Base-by-base conservation (phyloP, 2,888 invertebrate genomes). In the Drosophila tanythrix region DNA sequence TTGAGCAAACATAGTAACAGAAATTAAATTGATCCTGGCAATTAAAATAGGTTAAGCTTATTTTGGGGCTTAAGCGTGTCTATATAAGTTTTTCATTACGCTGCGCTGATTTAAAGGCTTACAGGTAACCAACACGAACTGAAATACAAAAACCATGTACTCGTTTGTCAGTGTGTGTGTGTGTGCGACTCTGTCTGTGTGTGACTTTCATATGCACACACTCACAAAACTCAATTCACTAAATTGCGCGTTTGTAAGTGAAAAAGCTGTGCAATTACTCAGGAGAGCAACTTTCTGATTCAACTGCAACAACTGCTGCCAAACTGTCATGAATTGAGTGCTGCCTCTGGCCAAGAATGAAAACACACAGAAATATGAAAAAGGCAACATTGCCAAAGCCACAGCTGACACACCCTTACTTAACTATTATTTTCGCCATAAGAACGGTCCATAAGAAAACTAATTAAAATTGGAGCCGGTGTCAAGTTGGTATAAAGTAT, bases 261-360 rank as follows among this genome's bases (percentile, higher is more conserved):
- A 89, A 89, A 89, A 88, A 89, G 90, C 90, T 74, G 82, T 82
- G 78, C 88, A 78, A 89, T 86, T 86, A 86, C 85, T 86, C 90
- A 82, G 88, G 85, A 88, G 85, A 82, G 81, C 74, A 86, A 82
- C 85, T 85, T 89, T 82, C 76, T 80, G 88, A 89, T 89, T 89
- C 89, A 82, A 84, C 90, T 88, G 90, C 86, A 88, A 88, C 76
- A 87, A 87, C 87, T 90, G 87, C 87, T 87, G 90, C 86, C 87
- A 88, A 90, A 87, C 88, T 90, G 87, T 87, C 87, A 87, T 86
- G 88, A 88, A 90, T 88, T 90, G 90, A 90, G 89, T 81, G 60
- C 68, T 57, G 60, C 59, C 61, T 27, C 70, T 67, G 74, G 62
- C 73, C 53, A 68, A 57, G 73, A 78, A 73, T 71, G 68, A 69